These are phyloP conservation scores for Mungos mungo DNA, from an alignment of 2,113 vertebrate species.

Conservation along the genomic window DNA sequence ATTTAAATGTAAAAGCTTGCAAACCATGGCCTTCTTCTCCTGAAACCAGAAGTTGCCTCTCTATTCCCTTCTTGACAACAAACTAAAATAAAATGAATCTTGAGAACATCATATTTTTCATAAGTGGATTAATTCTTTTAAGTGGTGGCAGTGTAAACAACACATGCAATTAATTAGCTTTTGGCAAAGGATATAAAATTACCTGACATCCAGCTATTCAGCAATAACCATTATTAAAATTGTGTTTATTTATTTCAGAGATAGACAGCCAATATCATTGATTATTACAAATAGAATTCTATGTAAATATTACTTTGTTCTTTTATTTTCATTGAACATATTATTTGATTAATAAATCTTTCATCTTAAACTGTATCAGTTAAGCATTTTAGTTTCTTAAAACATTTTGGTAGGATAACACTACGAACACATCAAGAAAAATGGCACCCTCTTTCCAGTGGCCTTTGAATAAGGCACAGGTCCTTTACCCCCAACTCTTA, in stretches of 20 bases:
- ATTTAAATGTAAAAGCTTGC: not conserved
- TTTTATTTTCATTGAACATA: not conserved
- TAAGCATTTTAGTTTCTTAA: not conserved
- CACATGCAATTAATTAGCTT: not conserved
- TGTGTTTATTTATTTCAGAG: not conserved
- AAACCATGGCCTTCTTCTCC: not conserved
- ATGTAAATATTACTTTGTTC: not conserved
- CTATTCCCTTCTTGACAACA: not conserved
- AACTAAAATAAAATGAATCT: not conserved
- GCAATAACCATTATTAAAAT: not conserved
- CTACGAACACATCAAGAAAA: not conserved
- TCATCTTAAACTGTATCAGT: not conserved
- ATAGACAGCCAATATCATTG: not conserved
- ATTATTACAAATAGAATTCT: not conserved
- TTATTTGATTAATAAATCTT: not conserved
- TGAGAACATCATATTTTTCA: not conserved
- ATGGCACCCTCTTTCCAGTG: not conserved
- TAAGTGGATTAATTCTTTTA: not conserved
- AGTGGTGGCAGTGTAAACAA: not conserved
- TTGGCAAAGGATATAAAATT: not conserved
- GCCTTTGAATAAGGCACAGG: not conserved
- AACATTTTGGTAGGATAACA: not conserved
- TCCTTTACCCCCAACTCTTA: not conserved
- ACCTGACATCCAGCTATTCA: not conserved
- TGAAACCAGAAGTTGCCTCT: not conserved